Evolutionary conservation across 2,888 invertebrate species (phyloP).

Genomic region (Thysanoteuthis rhombus): DNA sequence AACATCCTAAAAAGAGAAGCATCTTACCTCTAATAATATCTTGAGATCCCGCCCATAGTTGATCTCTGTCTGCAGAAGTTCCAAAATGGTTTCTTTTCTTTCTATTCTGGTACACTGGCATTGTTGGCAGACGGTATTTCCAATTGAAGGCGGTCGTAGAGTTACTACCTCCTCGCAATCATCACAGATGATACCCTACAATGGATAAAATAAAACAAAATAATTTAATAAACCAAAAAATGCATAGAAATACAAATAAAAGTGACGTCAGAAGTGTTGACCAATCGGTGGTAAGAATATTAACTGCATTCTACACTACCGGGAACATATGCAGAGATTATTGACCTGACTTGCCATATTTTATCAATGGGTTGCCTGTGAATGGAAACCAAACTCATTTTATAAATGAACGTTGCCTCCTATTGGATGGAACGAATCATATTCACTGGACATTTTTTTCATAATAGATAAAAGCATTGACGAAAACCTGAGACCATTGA

Average conservation of each 20-base stretch:
- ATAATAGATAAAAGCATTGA: too few relatives aligned
- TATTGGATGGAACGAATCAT: neutral
- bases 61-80: conserved; percentile 94
- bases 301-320: neutral
- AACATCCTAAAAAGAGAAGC: neutral
- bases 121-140: conserved; percentile 76
- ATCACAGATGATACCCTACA: conserved; percentile 25
- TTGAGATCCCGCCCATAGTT: conserved; percentile 93
- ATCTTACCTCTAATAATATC: conserved; percentile 83
- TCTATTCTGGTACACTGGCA: conserved; percentile 89
- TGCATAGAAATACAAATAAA: neutral
- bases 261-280: neutral
- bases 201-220: neutral
- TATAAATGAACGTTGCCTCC: neutral
- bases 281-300: neutral
- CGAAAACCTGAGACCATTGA: too few relatives aligned
- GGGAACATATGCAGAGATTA: neutral
- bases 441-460: neutral
- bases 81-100: conserved; percentile 91
- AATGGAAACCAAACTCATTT: neutral
- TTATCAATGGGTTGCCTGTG: neutral
- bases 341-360: neutral
- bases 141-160: neutral
- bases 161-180: conserved; percentile 21
- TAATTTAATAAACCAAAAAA: neutral